Base-by-base conservation (phyloP, 2,888 invertebrate genomes). In the Thumatha senex region DNA sequence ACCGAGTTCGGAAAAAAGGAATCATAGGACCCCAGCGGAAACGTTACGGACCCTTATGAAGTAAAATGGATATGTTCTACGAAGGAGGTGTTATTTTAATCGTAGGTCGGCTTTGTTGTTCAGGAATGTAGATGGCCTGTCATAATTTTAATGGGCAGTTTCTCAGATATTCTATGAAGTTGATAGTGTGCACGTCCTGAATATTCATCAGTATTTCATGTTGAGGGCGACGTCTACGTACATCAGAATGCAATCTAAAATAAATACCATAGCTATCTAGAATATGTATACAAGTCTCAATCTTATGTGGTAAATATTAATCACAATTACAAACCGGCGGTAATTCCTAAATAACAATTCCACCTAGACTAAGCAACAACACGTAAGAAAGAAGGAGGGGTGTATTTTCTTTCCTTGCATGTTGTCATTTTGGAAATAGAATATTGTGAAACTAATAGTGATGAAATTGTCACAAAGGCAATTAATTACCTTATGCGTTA, bases 41-140 rank as follows among this genome's bases (percentile, higher is more conserved):
- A 90, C 88, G 89, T 89, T 89, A 89, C 84, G 86, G 85, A 80
- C 85, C 87, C 88, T 86, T 88, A 79, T 87, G 83, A 87, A 88
- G 86, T 86, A 87, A 88, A 89, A 89, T 87, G 82, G 85, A 85
- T 84, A 86, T 86, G 84, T 89, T 89, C 89, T 88, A 82, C 86
- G 89, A 88, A 89, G 78, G 80, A 86, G 91, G 90, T 89, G 89
- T 90, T 90, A 89, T 89, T 89, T 89, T 89, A 87, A 90, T 90
- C 89, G 89, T 82, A 87, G 86, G 80, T 78, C 81, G 81, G 81
- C 84, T 89, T 90, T 90, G 89, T 90, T 89, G 85, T 82, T 79
- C 78, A 85, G 88, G 89, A 90, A 91, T 90, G 87, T 91, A 84
- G 89, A 88, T 87, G 84, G 87, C 83, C 84, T 87, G 89, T 91